phyloP scores from a whole-genome alignment of 2,113 vertebrate genomes.

The Amphilophus citrinellus region DNA sequence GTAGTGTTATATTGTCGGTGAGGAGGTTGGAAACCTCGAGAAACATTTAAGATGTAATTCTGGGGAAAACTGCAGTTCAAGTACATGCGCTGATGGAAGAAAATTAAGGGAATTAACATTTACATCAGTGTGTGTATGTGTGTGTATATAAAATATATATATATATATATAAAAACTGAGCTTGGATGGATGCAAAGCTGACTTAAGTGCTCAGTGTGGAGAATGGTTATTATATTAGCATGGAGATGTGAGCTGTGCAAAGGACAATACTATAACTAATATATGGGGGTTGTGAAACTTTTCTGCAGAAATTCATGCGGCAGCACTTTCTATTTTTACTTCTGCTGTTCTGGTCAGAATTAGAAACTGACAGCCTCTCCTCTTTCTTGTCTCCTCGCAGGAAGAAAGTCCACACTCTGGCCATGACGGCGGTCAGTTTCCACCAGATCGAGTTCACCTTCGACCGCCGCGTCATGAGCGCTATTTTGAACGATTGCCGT shows the following conservation, averaged over 20 bases:
- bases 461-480: slow-evolving; percentile 91
- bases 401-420: slow-evolving; percentile 90
- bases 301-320: slow-evolving; percentile 40
- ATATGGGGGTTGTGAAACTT: slow-evolving; percentile 41
- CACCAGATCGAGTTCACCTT: slow-evolving; percentile 98
- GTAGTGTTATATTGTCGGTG: neutral
- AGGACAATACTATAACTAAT: slow-evolving; percentile 50
- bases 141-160: no score
- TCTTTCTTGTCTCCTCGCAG: slow-evolving; percentile 57
- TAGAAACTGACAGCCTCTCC: slow-evolving; percentile 53
- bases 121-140: slow-evolving; percentile 2
- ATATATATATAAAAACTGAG: slow-evolving; percentile 30
- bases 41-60: neutral
- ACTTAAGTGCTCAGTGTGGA: slow-evolving; percentile 40
- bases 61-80: slow-evolving; percentile 10
- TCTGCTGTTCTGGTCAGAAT: slow-evolving; percentile 45
- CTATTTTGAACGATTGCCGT: slow-evolving; percentile 88
- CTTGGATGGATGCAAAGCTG: slow-evolving; percentile 33
- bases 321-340: slow-evolving; percentile 74
- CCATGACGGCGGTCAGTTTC: slow-evolving; percentile 95
- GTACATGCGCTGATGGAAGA: slow-evolving; percentile 52
- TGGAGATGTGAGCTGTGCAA: slow-evolving; percentile 37
- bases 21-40: neutral
- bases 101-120: slow-evolving; percentile 60
- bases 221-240: slow-evolving; percentile 41